Evolutionary conservation across 1,140 invertebrate species (phyloP).

Genomic region (Orchesella cincta): DNA sequence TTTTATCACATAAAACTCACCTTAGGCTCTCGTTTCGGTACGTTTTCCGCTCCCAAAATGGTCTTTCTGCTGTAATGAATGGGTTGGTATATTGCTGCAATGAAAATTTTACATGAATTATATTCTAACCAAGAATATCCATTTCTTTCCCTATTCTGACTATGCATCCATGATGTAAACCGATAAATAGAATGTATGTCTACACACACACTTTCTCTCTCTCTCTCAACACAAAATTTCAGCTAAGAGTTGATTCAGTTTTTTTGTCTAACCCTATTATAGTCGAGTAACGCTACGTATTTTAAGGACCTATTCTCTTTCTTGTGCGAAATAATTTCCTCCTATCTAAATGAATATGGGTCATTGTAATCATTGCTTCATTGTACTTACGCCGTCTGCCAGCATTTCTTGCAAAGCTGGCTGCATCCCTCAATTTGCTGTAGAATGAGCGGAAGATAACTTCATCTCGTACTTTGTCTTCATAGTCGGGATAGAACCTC

Average conservation of each 20-base stretch:
- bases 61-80: slow-evolving; percentile 26
- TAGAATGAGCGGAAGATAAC: slow-evolving; percentile 22
- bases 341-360: not conserved
- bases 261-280: no score
- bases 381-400: slow-evolving; percentile 12
- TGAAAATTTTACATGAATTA: no score
- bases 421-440: slow-evolving; percentile 33
- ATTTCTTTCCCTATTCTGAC: no score
- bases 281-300: no score
- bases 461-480: slow-evolving; percentile 27
- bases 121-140: no score
- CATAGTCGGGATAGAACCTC: slow-evolving; percentile 30
- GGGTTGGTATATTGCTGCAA: slow-evolving; percentile 15
- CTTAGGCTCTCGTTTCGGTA: slow-evolving; percentile 16
- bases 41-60: slow-evolving; percentile 11
- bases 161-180: no score
- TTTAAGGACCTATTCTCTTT: no score
- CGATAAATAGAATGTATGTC: no score
- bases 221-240: no score
- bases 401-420: slow-evolving; percentile 18
- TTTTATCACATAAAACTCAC: not conserved
- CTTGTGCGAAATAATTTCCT: no score
- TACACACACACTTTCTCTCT: no score
- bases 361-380: not conserved
- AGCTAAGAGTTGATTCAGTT: no score